Conservation (phyloP, 2,888 invertebrate species). For the Yponomeuta evonymella region DNA sequence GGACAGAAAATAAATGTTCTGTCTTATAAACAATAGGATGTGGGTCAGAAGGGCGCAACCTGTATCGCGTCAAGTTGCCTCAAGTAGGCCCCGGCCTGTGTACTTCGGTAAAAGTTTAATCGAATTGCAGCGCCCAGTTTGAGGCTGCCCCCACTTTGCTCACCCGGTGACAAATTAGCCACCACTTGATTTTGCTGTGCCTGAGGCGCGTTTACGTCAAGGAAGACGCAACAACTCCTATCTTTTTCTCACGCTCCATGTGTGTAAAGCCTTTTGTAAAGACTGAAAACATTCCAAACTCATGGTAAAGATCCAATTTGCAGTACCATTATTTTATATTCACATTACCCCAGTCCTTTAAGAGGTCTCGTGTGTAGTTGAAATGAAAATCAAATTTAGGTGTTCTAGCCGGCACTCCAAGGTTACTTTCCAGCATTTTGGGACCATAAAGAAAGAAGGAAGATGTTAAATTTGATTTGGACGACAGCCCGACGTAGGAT, state of each 20-base stretch:
- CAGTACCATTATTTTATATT: not conserved
- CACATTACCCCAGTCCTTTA: slow-evolving; percentile 2
- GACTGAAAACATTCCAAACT: not conserved
- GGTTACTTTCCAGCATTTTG: slow-evolving; percentile 36
- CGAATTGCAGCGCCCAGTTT: slow-evolving; percentile 65
- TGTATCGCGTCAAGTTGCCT: slow-evolving; percentile 38
- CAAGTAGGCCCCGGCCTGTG: slow-evolving; percentile 56
- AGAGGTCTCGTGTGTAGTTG: not conserved
- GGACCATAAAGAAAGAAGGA: slow-evolving; percentile 58
- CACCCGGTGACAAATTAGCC: slow-evolving; percentile 65
- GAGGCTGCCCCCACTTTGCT: slow-evolving; percentile 48
- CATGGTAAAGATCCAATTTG: not conserved
- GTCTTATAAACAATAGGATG: not conserved
- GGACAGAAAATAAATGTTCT: not conserved
- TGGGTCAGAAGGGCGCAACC: not conserved
- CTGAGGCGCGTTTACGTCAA: slow-evolving; percentile 44
- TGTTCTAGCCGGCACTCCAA: not conserved
- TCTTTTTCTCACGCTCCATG: slow-evolving; percentile 41
- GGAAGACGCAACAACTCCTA: slow-evolving; percentile 42
- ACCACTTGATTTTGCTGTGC: slow-evolving; percentile 59
- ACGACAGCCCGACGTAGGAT: slow-evolving; percentile 46
- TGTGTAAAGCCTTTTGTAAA: slow-evolving; percentile 22
- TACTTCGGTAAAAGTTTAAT: slow-evolving; percentile 67
- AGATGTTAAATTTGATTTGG: slow-evolving; percentile 71
- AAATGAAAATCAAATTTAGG: not conserved